A percentile compares a stretch with the other conserved stretches of the same genome.
Evolutionary conservation across 2,113 vertebrate genomes (phyloP).

Genomic region (Gallinago jamesoni): DNA sequence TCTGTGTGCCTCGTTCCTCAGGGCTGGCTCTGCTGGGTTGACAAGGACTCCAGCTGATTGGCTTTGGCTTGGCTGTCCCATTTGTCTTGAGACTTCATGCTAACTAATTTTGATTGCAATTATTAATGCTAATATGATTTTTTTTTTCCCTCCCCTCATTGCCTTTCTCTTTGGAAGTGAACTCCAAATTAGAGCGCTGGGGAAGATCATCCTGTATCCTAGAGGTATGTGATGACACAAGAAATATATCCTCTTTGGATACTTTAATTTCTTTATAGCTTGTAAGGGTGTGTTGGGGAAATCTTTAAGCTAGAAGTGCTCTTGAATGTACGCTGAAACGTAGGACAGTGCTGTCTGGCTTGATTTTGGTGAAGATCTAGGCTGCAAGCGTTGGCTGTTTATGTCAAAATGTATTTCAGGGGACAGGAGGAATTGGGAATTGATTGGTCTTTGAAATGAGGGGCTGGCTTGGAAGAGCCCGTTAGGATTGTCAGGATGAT

Average conservation of each 20-base stretch:
- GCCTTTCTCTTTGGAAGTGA: neutral
- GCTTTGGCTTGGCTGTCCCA: neutral
- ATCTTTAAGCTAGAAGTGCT: neutral
- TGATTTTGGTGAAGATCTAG: neutral
- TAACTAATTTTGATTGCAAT: neutral
- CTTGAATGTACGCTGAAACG: neutral
- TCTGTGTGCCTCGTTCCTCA: neutral
- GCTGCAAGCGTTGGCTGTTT: neutral
- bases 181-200: neutral
- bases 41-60: neutral
- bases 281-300: neutral
- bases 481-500: neutral
- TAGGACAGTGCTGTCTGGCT: neutral
- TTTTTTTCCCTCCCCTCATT: neutral
- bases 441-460: neutral
- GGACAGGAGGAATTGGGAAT: rapidly evolving
- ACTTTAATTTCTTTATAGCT: neutral
- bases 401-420: neutral
- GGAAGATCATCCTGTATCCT: neutral
- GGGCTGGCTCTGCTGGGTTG: neutral
- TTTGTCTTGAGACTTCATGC: neutral
- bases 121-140: neutral
- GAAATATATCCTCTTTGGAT: neutral
- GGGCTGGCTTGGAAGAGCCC: neutral
- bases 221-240: neutral